These are phyloP conservation scores for Berghia stephanieae DNA, from an alignment of 1,140 invertebrate genomes.

Conservation along the genomic window DNA sequence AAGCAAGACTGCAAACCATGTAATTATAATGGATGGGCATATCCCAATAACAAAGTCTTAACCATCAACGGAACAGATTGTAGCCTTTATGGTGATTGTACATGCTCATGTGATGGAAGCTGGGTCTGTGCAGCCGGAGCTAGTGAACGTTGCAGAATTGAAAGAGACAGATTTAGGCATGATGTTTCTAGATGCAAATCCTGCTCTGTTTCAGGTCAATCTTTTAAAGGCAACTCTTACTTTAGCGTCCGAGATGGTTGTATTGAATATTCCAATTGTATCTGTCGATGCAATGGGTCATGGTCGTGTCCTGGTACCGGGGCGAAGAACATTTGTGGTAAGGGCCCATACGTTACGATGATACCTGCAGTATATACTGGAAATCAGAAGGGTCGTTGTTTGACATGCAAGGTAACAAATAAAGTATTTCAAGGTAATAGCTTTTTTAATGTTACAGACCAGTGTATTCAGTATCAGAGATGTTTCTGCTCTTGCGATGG, in stretches of 20 bases:
- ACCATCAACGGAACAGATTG: slow-evolving; percentile 39
- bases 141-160: slow-evolving; percentile 36
- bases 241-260: slow-evolving; percentile 5
- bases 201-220: neutral
- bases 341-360: neutral
- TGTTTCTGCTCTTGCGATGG: slow-evolving; percentile 52
- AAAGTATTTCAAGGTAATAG: slow-evolving; percentile 40
- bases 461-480: slow-evolving; percentile 33
- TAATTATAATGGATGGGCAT: slow-evolving; percentile 29
- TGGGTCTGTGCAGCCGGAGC: slow-evolving; percentile 43
- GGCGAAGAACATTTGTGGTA: slow-evolving; percentile 5
- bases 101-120: slow-evolving; percentile 43
- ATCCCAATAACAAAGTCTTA: slow-evolving; percentile 39
- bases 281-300: neutral
- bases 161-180: slow-evolving; percentile 37
- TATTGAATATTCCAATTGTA: neutral
- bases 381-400: too few relatives aligned
- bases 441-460: slow-evolving; percentile 41
- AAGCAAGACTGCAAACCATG: slow-evolving; percentile 37
- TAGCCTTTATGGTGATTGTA: slow-evolving; percentile 45
- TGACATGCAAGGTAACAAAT: slow-evolving; percentile 40
- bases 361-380: too few relatives aligned
- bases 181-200: slow-evolving; percentile 37
- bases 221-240: neutral
- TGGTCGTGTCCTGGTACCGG: neutral